Evolutionary conservation across 2,888 invertebrate species (phyloP).

Genomic region (Iphiclides podalirius): DNA sequence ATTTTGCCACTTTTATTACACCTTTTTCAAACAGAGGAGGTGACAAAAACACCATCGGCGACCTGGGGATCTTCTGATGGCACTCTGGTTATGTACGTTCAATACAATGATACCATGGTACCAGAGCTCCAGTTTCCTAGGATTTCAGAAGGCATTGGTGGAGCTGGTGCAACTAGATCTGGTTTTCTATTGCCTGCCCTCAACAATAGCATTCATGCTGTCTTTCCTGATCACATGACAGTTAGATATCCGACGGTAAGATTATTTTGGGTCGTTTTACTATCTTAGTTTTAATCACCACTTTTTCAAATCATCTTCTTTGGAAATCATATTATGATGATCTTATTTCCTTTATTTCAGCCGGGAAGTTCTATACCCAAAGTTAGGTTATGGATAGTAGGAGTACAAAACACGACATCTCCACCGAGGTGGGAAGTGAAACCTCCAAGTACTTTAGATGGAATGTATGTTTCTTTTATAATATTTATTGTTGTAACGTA

Average conservation of each 20-base stretch:
- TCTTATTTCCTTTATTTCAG: constrained; percentile 55
- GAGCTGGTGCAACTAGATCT: constrained; percentile 79
- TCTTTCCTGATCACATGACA: constrained; percentile 89
- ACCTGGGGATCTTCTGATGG: constrained; percentile 93
- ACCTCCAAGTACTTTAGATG: constrained; percentile 87
- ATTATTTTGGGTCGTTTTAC: too few relatives aligned
- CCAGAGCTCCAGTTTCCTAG: constrained; percentile 89
- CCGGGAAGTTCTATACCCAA: constrained; percentile 93
- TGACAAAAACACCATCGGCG: constrained; percentile 89
- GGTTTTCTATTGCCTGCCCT: constrained; percentile 65
- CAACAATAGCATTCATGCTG: constrained; percentile 75
- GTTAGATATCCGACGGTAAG: constrained; percentile 91
- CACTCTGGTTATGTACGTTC: constrained; percentile 89
- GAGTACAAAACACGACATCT: constrained; percentile 84
- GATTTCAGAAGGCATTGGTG: constrained; percentile 85
- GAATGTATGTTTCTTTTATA: constrained; percentile 83
- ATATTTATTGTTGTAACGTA: too few relatives aligned
- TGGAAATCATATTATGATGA: neutral
- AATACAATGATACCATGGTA: constrained; percentile 91
- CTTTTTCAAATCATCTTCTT: too few relatives aligned
- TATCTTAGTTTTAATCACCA: too few relatives aligned
- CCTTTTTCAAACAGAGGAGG: constrained; percentile 89
- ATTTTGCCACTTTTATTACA: neutral
- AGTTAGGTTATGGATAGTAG: constrained; percentile 89
- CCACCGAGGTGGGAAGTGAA: constrained; percentile 83